Percentiles rank a stretch among this genome's conserved stretches.
Conservation (phyloP, 2,113 vertebrate genomes). For the Sceloporus tristichus region DNA sequence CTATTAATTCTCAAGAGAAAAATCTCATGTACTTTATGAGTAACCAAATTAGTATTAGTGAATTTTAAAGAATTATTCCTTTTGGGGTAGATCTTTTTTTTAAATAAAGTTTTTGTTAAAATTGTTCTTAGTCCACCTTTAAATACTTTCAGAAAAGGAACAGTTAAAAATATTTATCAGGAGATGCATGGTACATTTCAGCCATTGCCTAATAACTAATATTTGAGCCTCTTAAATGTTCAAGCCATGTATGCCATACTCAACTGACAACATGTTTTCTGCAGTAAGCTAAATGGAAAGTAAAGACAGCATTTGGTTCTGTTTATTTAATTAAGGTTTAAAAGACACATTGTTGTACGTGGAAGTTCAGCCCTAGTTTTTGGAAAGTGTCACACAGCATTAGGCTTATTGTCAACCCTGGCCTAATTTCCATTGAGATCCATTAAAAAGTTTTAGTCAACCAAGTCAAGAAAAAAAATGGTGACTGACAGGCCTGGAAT, state of each 20-base stretch:
- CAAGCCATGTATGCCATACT: not conserved
- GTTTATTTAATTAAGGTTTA: conserved; percentile 62
- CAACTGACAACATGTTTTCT: conserved; percentile 15
- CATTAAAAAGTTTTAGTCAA: conserved; percentile 64
- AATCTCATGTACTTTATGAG: not conserved
- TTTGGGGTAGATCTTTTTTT: not conserved
- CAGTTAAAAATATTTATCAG: not conserved
- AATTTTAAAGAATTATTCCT: not conserved
- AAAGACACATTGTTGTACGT: conserved; percentile 49
- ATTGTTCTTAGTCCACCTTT: not conserved
- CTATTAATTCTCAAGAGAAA: not conserved
- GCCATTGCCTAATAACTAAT: not conserved
- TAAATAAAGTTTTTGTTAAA: not conserved
- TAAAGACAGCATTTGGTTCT: conserved; percentile 40
- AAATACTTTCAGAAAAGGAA: not conserved
- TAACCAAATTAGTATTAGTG: not conserved
- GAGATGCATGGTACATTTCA: conserved; percentile 5
- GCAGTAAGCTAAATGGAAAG: conserved; percentile 39
- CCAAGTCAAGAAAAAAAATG: conserved; percentile 58
- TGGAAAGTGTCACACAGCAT: conserved; percentile 59
- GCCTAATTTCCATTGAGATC: conserved; percentile 64
- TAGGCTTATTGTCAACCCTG: conserved; percentile 55
- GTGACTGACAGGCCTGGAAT: conserved; percentile 46
- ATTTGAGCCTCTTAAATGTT: conserved; percentile 28
- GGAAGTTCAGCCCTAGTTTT: conserved; percentile 28